These are phyloP conservation scores for Gymnoscelis rufifasciata DNA, from an alignment of 2,888 invertebrate genomes.

Conservation along the genomic window DNA sequence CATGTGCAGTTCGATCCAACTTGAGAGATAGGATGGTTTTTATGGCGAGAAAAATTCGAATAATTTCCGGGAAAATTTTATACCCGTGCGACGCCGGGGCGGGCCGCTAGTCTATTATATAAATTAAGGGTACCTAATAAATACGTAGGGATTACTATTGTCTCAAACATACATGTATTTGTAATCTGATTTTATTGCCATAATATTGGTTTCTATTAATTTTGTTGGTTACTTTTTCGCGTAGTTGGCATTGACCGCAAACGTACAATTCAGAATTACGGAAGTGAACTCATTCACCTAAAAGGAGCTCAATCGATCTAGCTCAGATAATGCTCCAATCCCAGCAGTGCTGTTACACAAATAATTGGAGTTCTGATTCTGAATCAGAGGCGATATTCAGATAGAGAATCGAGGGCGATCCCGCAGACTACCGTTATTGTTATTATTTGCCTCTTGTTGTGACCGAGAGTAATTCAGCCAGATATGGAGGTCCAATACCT, in stretches of 20 bases:
- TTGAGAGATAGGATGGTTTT: too few relatives aligned
- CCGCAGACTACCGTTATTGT: constrained; percentile 43
- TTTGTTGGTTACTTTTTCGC: too few relatives aligned
- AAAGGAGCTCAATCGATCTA: constrained; percentile 4
- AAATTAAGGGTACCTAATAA: too few relatives aligned
- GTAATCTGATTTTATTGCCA: too few relatives aligned
- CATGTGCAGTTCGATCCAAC: too few relatives aligned
- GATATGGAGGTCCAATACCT: constrained; percentile 26
- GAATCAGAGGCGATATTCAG: constrained; percentile 38
- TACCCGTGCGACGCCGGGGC: too few relatives aligned
- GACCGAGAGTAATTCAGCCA: constrained; percentile 22
- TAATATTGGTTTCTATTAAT: too few relatives aligned
- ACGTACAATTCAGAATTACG: background rate
- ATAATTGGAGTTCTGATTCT: constrained; percentile 23
- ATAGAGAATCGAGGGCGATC: constrained; percentile 42
- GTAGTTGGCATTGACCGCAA: constrained; percentile 2
- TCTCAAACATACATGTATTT: too few relatives aligned
- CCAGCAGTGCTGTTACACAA: constrained; percentile 20
- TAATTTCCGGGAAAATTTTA: too few relatives aligned
- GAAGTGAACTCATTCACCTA: background rate
- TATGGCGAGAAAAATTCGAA: too few relatives aligned
- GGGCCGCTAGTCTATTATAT: too few relatives aligned
- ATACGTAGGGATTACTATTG: too few relatives aligned
- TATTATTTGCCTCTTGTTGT: constrained; percentile 41
- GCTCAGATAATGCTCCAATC: constrained; percentile 9